Conservation (phyloP, 2,113 vertebrate species). For the Microcebus jonahi region DNA sequence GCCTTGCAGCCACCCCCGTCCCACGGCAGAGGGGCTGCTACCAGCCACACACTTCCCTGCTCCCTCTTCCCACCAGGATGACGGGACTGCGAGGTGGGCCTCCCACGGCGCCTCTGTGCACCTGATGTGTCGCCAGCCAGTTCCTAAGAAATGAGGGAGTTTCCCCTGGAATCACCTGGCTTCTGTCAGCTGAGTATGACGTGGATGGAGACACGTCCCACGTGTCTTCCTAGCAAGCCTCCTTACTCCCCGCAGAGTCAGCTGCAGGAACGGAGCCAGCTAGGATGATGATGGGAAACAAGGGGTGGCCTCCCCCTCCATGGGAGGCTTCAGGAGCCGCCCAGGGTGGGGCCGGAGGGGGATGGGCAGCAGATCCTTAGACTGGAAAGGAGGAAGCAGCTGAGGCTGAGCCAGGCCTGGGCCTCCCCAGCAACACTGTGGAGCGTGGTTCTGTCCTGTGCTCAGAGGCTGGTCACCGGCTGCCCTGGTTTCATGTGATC, state of each 20-base stretch:
- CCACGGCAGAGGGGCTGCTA: neutral
- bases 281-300: accelerated
- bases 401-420: neutral
- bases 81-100: accelerated
- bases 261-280: neutral
- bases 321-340: neutral
- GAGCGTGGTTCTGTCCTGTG: accelerated
- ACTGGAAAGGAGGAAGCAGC: neutral
- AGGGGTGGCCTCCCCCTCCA: neutral
- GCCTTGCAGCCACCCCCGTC: too few species aligned
- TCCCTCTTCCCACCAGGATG: neutral
- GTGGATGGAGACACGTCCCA: too few species aligned
- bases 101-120: neutral
- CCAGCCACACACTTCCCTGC: accelerated
- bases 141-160: neutral
- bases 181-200: neutral
- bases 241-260: too few species aligned
- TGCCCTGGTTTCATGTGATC: neutral
- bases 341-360: too few species aligned
- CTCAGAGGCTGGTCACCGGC: neutral
- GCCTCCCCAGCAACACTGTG: neutral
- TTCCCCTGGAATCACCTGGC: neutral
- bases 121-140: neutral
- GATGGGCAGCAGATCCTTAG: neutral
- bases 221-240: neutral